Evolutionary conservation across 2,888 invertebrate species (phyloP).

Genomic region (Lordiphosa fenestrarum): DNA sequence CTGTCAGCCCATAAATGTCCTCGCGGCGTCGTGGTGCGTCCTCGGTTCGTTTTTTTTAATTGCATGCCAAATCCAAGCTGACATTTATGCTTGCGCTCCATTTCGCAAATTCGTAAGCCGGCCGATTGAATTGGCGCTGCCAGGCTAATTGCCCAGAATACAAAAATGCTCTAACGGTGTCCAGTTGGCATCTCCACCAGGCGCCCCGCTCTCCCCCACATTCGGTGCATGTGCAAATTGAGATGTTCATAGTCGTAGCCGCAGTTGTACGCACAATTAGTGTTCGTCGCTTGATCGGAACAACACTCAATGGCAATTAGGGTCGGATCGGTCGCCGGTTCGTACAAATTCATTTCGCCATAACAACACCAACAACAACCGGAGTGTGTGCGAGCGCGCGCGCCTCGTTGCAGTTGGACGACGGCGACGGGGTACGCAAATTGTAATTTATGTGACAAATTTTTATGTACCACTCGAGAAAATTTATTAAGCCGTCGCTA

Average conservation of each 20-base stretch:
- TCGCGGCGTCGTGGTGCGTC: constrained; percentile 6
- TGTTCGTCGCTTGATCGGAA: constrained; percentile 60
- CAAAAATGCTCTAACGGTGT: constrained; percentile 49
- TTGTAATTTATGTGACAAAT: constrained; percentile 76
- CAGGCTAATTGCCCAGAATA: constrained; percentile 67
- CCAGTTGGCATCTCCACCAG: constrained; percentile 7
- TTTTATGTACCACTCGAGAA: constrained; percentile 61
- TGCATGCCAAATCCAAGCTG: constrained; percentile 65
- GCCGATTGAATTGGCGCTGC: constrained; percentile 40
- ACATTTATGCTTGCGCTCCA: constrained; percentile 74
- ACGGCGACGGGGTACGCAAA: constrained; percentile 60
- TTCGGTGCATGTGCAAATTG: constrained; percentile 61
- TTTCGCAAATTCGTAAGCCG: constrained; percentile 49
- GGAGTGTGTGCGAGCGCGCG: constrained; percentile 31
- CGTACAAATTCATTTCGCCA: constrained; percentile 47
- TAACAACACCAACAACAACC: neutral
- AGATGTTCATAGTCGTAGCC: constrained; percentile 53
- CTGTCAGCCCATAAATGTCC: constrained; percentile 42
- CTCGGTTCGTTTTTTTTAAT: constrained; percentile 53
- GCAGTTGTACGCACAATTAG: constrained; percentile 75
- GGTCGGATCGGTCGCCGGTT: constrained; percentile 49
- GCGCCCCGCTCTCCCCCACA: neutral
- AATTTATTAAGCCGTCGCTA: constrained; percentile 60
- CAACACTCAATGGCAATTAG: constrained; percentile 74
- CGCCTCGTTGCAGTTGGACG: constrained; percentile 37